Conservation (phyloP, 2,888 invertebrate species). For the Nebria salina region DNA sequence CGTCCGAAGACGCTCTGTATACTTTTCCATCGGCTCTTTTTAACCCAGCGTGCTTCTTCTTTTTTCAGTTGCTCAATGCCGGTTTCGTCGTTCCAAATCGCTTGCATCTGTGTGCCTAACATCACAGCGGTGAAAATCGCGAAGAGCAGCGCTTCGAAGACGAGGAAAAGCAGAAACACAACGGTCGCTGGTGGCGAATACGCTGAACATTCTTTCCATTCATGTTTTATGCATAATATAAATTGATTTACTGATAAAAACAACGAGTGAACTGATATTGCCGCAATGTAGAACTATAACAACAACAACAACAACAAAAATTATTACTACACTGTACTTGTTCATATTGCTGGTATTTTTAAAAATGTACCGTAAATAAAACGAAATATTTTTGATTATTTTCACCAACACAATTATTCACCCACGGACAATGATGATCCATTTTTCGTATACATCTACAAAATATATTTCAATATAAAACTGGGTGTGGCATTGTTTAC, state of each 20-base stretch:
- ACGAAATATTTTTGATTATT: constrained; percentile 99
- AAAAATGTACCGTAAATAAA: constrained; percentile 86
- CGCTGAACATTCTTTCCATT: constrained; percentile 94
- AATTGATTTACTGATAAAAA: constrained; percentile 94
- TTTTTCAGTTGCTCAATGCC: constrained; percentile 97
- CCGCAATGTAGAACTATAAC: constrained; percentile 96
- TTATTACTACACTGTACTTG: not conserved
- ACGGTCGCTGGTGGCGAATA: constrained; percentile 97
- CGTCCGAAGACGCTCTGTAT: constrained; percentile 97
- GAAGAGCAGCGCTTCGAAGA: constrained; percentile 94
- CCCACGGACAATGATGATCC: constrained; percentile 95
- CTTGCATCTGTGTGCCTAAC: constrained; percentile 95
- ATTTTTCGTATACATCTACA: constrained; percentile 80
- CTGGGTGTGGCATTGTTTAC: not conserved
- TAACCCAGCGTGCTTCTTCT: constrained; percentile 92
- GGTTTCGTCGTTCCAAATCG: constrained; percentile 99
- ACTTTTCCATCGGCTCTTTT: constrained; percentile 93
- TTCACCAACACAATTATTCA: constrained; percentile 99
- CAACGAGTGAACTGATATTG: constrained; percentile 93
- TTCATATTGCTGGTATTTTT: not conserved
- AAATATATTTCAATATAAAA: constrained; percentile 52
- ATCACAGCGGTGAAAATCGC: constrained; percentile 98
- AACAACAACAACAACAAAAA: constrained; percentile 37
- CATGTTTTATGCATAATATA: constrained; percentile 89
- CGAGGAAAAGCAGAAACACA: constrained; percentile 87